Evolutionary conservation across 2,113 vertebrate genomes (phyloP), one percentile per base, ranked within the genome.

Genomic region (Passer domesticus): DNA sequence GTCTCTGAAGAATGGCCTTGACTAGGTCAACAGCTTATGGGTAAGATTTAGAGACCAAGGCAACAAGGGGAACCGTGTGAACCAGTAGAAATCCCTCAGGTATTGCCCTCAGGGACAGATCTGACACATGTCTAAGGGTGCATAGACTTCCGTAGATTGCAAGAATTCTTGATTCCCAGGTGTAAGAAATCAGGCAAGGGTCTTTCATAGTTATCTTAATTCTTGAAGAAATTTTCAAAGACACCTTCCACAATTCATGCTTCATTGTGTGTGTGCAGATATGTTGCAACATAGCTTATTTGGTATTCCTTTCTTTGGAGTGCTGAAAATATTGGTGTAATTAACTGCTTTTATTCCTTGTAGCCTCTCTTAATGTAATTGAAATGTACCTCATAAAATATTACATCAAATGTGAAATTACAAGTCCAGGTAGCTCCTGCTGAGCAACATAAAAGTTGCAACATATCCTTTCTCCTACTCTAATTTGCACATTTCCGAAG

Each of bases 121-220:
- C 56, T 53, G 49, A 7, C 6, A 28, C 21, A 39, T 35, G 7
- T 31, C 46, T 68, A 68, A 56, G 43, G 37, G 20, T 0, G 0
- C 21, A 41, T 41, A 13, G 39, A 41, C 50, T 63, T 41, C 44
- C 30, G 43, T 6, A 11, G n/a, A 66, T 31, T 33, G 3, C 10
- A 84, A 84, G 47, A 60, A 21, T 25, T 49, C 41, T 55, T 15
- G 18, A 39, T 74, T 21, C 6, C n/a, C 25, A 53, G 6, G 9
- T 41, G 8, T 28, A 33, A 47, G 19, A 70, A 70, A 35, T 43
- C 5, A 17, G n/a, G 15, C 30, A 78, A 35, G n/a, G 19, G 3
- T 78, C 35, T 59, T 77, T 60, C 30, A 10, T n/a, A 20, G 22
- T 64, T 75, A 52, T 60, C 60, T 77, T 80, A 43, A 20, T 62